phyloP scores from a whole-genome alignment of 1,140 invertebrate genomes.

The Drosophila sechellia region DNA sequence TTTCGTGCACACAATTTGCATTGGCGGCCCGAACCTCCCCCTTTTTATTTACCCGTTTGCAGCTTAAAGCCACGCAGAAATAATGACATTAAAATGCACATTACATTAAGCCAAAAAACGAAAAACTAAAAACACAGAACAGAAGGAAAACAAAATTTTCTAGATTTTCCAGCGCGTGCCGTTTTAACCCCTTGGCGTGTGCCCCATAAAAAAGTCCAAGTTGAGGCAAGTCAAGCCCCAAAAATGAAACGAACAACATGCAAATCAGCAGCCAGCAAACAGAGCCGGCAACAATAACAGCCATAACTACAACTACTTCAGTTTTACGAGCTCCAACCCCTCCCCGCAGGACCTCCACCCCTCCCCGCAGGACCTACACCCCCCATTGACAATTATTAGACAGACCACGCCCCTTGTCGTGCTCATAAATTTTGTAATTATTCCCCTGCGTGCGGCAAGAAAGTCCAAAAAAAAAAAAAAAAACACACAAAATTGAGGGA shows the following conservation, averaged over 20 bases:
- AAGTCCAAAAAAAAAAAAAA: slow-evolving; percentile 35
- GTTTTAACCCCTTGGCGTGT: slow-evolving; percentile 76
- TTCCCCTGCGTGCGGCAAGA: slow-evolving; percentile 74
- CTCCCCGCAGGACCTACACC: too few relatives aligned
- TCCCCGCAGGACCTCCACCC: slow-evolving; percentile 9
- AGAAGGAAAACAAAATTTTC: slow-evolving; percentile 34
- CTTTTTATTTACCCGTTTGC: slow-evolving; percentile 4
- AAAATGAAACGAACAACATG: slow-evolving; percentile 60
- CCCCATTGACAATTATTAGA: slow-evolving; percentile 77
- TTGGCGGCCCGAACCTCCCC: background rate
- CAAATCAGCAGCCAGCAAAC: slow-evolving; percentile 50
- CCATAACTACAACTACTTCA: slow-evolving; percentile 75
- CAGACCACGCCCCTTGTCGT: slow-evolving; percentile 74
- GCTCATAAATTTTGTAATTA: slow-evolving; percentile 83
- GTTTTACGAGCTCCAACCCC: slow-evolving; percentile 66
- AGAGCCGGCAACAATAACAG: slow-evolving; percentile 30
- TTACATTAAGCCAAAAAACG: slow-evolving; percentile 55
- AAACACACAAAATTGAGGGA: slow-evolving; percentile 35
- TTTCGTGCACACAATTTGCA: slow-evolving; percentile 32
- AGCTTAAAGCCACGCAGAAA: slow-evolving; percentile 46
- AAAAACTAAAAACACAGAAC: background rate
- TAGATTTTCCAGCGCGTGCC: slow-evolving; percentile 64
- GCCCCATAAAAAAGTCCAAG: slow-evolving; percentile 36
- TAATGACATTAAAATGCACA: slow-evolving; percentile 77
- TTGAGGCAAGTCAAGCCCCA: slow-evolving; percentile 40